Percentiles rank a stretch among this genome's conserved stretches.
These are phyloP conservation scores for Thomomys bottae DNA, from an alignment of 2,113 vertebrate species.

Conservation along the genomic window DNA sequence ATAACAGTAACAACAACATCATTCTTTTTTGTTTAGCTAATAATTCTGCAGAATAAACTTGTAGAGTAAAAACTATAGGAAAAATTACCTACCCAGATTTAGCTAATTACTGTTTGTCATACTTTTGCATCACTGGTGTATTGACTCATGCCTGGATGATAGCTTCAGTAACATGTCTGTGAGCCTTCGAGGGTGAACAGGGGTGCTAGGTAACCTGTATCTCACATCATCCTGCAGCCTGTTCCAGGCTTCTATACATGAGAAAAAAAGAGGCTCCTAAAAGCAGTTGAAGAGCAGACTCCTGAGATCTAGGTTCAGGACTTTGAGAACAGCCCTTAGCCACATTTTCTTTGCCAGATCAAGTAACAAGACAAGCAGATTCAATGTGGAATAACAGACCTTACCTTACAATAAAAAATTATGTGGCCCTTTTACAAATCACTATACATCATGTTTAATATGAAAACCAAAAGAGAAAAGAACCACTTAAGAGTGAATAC, in stretches of 20 bases:
- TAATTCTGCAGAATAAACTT: not conserved
- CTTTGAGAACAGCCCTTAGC: not conserved
- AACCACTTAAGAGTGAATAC: not conserved
- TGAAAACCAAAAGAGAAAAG: conserved; percentile 2
- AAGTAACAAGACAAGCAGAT: not conserved
- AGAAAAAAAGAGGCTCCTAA: not conserved
- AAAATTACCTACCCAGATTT: not conserved
- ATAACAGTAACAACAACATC: too few relatives aligned
- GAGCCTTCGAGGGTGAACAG: not conserved
- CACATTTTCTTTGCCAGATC: not conserved
- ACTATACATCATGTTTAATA: not conserved
- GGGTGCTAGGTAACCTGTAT: not conserved
- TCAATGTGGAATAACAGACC: not conserved
- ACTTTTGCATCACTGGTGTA: not conserved
- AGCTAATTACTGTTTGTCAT: not conserved
- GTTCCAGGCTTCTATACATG: not conserved
- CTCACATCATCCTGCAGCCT: not conserved
- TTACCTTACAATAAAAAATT: not conserved
- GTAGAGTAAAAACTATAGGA: not conserved
- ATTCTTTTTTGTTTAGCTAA: not conserved
- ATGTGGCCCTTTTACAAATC: not conserved
- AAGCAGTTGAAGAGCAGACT: not conserved
- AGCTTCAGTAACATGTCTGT: not conserved
- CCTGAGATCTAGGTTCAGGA: not conserved
- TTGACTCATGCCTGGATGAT: too few relatives aligned